Evolutionary conservation across 2,888 invertebrate genomes (phyloP).

Genomic region (Nebria salina): DNA sequence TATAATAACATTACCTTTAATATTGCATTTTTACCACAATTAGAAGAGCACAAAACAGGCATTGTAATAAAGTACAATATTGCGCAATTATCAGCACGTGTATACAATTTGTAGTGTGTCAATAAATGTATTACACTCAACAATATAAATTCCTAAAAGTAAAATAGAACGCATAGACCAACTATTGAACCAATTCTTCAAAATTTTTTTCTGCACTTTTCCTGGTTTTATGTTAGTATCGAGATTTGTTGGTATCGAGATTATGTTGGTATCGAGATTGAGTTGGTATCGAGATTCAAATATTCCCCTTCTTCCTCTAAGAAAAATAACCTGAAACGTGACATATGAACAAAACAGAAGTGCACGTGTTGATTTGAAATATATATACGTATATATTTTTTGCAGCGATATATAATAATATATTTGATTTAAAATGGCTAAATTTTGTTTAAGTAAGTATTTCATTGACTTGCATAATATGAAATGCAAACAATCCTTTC

Average conservation of each 20-base stretch:
- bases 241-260: too few species aligned
- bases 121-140: background rate
- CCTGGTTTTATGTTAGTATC: too few species aligned
- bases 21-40: constrained; percentile 79
- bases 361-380: constrained; percentile 31
- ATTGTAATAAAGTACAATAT: constrained; percentile 61
- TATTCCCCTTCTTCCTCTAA: background rate
- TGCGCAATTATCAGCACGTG: background rate
- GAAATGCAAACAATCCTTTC: too few species aligned
- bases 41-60: constrained; percentile 75
- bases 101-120: background rate
- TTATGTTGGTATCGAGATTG: background rate
- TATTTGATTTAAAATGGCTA: constrained; percentile 57
- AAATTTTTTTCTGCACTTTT: too few species aligned
- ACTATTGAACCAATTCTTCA: too few species aligned
- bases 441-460: constrained; percentile 62
- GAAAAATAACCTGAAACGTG: constrained; percentile 35
- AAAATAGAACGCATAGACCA: too few species aligned
- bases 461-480: background rate
- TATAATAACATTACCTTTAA: constrained; percentile 70
- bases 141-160: too few species aligned
- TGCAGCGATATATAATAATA: background rate
- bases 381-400: constrained; percentile 20
- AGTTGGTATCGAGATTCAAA: background rate
- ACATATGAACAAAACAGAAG: constrained; percentile 25